These are phyloP conservation scores for Pararge aegeria DNA, from an alignment of 1,140 invertebrate genomes.

Conservation along the genomic window DNA sequence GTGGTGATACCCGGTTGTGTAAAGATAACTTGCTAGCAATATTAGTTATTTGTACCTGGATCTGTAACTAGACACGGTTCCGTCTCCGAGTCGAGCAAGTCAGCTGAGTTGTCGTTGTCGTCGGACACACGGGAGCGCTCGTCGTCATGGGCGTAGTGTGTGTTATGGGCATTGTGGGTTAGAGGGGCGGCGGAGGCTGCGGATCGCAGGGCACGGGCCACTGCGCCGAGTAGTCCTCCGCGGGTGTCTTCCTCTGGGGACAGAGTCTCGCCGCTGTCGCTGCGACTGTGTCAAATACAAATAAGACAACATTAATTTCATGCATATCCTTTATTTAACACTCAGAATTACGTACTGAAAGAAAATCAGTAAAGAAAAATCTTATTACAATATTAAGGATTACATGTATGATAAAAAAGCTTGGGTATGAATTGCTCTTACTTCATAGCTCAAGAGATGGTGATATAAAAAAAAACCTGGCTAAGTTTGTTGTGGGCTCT, in stretches of 20 bases:
- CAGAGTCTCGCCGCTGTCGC: constrained; percentile 63
- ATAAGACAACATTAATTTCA: background rate
- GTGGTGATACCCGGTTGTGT: too few species aligned
- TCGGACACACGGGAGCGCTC: constrained; percentile 59
- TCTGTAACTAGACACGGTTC: constrained; percentile 90
- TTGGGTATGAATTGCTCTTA: too few species aligned
- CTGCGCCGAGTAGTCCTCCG: constrained; percentile 53
- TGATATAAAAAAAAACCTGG: too few species aligned
- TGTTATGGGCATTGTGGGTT: constrained; percentile 12
- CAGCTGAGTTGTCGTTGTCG: constrained; percentile 82
- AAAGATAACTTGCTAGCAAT: background rate
- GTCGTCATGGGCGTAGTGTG: constrained; percentile 35
- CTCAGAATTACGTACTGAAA: too few species aligned
- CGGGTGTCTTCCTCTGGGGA: constrained; percentile 55
- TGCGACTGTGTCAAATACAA: constrained; percentile 49
- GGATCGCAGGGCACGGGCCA: constrained; percentile 48
- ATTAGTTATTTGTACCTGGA: constrained; percentile 45
- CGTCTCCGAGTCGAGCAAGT: constrained; percentile 88
- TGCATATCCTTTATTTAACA: background rate
- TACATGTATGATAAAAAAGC: too few species aligned
- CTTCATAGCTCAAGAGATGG: too few species aligned
- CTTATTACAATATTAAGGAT: too few species aligned
- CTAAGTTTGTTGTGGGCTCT: too few species aligned
- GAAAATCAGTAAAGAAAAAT: too few species aligned
- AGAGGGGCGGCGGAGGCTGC: constrained; percentile 19